These are phyloP conservation scores for silkworm (Bombyx mori) DNA, from an alignment of 1,140 invertebrate genomes.

Conservation along the genomic window DNA sequence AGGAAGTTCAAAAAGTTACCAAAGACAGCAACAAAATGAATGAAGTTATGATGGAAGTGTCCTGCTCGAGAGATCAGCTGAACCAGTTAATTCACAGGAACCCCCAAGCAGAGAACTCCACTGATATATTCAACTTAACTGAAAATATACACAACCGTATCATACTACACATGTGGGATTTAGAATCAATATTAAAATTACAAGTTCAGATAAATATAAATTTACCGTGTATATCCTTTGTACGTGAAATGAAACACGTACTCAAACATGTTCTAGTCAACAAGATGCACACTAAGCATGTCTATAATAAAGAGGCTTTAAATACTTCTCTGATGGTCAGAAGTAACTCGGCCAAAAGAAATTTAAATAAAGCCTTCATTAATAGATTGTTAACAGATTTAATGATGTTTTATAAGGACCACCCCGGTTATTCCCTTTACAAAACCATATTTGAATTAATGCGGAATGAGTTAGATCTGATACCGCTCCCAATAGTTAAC, in stretches of 20 bases:
- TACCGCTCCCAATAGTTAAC: too few relatives aligned
- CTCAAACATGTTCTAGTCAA: conserved; percentile 35
- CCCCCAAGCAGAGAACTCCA: conserved; percentile 21
- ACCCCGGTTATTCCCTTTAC: too few relatives aligned
- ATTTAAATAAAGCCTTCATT: too few relatives aligned
- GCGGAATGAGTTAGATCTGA: too few relatives aligned
- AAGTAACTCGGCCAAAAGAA: too few relatives aligned
- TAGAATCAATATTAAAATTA: conserved; percentile 1
- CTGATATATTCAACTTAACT: conserved; percentile 33
- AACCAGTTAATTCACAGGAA: conserved; percentile 33
- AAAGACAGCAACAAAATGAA: background rate
- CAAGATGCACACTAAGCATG: conserved; percentile 13
- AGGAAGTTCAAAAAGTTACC: background rate
- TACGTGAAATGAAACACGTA: conserved; percentile 23
- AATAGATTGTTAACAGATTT: too few relatives aligned
- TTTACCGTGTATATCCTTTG: background rate
- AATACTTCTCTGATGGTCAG: conserved; percentile 2
- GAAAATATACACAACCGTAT: conserved; percentile 1
- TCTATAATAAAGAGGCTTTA: background rate
- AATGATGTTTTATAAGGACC: too few relatives aligned
- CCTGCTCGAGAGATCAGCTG: conserved; percentile 33
- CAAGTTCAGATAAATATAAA: background rate
- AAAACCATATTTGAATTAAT: too few relatives aligned
- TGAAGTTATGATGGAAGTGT: conserved; percentile 31
- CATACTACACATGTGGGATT: background rate